Percentiles rank a stretch among this genome's conserved stretches.
Evolutionary conservation across 2,113 vertebrate genomes (phyloP).

Genomic region (Lycaon pictus): DNA sequence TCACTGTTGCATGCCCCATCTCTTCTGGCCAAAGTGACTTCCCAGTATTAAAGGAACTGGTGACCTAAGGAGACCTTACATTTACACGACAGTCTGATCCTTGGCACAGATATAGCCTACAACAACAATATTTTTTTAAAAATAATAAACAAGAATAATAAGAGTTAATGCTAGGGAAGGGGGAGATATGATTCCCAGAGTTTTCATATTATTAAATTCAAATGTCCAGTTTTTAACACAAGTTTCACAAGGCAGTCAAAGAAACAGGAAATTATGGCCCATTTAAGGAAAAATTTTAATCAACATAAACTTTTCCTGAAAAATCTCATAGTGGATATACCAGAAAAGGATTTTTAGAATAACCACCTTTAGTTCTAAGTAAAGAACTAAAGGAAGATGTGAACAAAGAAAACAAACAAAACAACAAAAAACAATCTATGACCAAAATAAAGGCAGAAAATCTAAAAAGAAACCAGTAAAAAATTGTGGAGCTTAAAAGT

Average conservation of each 20-base stretch:
- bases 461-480: neutral
- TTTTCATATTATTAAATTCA: neutral
- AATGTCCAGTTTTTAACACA: neutral
- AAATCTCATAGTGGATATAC: neutral
- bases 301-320: neutral
- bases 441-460: neutral
- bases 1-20: neutral
- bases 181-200: neutral
- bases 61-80: neutral
- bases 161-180: neutral
- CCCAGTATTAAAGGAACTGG: neutral
- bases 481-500: neutral
- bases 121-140: neutral
- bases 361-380: neutral
- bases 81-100: neutral
- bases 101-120: neutral
- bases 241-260: neutral
- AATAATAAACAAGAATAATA: neutral
- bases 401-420: neutral
- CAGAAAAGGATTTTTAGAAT: neutral
- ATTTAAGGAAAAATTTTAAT: neutral
- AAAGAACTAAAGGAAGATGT: neutral
- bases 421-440: neutral
- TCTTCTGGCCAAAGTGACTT: neutral
- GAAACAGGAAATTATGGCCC: neutral